Evolutionary conservation across 2,888 invertebrate genomes (phyloP), one percentile per base, ranked within the genome.

Genomic region (Eilema depressum): DNA sequence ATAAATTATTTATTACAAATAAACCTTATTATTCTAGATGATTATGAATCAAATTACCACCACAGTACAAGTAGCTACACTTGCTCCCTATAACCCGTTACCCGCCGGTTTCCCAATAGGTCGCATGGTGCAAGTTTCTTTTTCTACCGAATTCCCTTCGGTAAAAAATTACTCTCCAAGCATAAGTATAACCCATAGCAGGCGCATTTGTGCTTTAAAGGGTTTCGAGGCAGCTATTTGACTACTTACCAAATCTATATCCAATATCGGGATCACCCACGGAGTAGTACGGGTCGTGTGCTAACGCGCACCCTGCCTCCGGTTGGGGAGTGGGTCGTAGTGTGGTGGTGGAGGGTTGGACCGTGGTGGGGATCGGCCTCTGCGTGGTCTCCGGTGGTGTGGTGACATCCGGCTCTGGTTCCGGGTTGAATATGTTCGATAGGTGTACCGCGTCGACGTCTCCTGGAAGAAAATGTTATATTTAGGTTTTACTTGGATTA

Each of bases 201-300:
- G n/a, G n/a, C n/a, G n/a, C n/a, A n/a, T n/a, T n/a, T n/a, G n/a
- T n/a, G n/a, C n/a, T n/a, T n/a, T n/a, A n/a, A n/a, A n/a, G n/a
- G n/a, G n/a, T n/a, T n/a, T n/a, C n/a, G n/a, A 37, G 37, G 8
- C 23, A 56, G 1, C 14, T 37, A 25, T 60, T 20, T n/a, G 17
- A 56, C 17, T 2, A 83, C 93, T 90, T 87, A 97, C 97, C 97
- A 79, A 97, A 97, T 89, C 96, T 92, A 85, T 96, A 96, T 0
- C 96, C 96, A 78, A 96, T 96, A 0, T 93, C 92, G 4, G 95
- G 93, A 64, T 96, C 91, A 0, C 96, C 96, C 10, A 94, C 91
- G 74, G 92, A 70, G 96, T 95, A 95, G 66, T 85, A 81, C 0
- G 88, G 96, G 74, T 96, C 95, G 81, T 93, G 89, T 0, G 94